Evolutionary conservation across 2,113 vertebrate species (phyloP).

Genomic region (Protobothrops mucrosquamatus): DNA sequence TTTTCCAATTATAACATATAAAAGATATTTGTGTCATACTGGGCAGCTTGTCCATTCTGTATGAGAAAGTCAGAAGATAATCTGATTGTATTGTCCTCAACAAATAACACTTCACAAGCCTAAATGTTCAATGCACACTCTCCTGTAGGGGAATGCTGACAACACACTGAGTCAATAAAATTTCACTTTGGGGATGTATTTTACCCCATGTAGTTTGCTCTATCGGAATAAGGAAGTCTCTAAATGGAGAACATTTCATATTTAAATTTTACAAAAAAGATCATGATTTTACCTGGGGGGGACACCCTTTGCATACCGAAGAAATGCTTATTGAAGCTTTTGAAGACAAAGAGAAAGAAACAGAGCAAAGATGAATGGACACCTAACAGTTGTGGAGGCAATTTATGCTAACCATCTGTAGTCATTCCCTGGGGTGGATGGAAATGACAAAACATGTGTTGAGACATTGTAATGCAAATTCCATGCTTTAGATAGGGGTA

Average conservation of each 20-base stretch:
- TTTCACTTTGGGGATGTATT: not conserved
- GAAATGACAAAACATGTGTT: not conserved
- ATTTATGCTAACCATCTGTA: not conserved
- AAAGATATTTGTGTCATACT: not conserved
- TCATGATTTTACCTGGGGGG: not conserved
- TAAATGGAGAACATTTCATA: not conserved
- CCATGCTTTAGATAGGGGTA: not conserved
- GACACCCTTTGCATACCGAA: not conserved
- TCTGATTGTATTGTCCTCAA: not conserved
- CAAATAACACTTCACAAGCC: not conserved
- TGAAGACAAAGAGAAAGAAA: not conserved
- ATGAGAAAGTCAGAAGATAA: not conserved
- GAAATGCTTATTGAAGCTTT: not conserved
- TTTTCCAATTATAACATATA: not conserved
- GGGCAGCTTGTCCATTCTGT: not conserved
- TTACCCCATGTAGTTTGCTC: not conserved
- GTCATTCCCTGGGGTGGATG: not conserved
- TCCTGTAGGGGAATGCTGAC: not conserved
- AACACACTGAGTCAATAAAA: not conserved
- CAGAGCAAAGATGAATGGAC: not conserved
- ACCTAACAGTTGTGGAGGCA: not conserved
- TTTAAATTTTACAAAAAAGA: not conserved
- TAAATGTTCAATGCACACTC: not conserved
- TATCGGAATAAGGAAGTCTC: not conserved
- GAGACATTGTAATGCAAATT: not conserved